Evolutionary conservation across 2,888 invertebrate species (phyloP).

Genomic region (Phyto melanocephala): DNA sequence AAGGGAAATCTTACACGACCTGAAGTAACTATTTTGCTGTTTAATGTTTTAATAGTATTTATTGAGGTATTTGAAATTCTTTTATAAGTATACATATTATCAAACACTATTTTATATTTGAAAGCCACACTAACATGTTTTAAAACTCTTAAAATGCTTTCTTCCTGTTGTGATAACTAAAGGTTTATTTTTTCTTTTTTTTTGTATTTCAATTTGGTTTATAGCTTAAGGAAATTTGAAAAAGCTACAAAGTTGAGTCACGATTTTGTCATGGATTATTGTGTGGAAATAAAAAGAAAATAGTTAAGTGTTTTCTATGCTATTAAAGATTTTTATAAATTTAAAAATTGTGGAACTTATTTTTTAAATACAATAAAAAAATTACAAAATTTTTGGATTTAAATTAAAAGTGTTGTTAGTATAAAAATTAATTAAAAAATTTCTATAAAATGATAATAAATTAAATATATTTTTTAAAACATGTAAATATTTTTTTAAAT

Average conservation of each 20-base stretch:
- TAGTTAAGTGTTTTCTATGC: neutral
- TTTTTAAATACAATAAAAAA: too few species aligned
- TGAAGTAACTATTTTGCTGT: too few species aligned
- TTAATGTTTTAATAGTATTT: too few species aligned
- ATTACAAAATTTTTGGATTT: too few species aligned
- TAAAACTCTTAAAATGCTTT: neutral
- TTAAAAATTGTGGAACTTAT: neutral
- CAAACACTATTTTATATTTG: neutral
- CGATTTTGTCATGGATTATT: neutral
- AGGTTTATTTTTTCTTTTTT: neutral
- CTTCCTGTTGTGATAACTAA: neutral
- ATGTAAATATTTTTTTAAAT: too few species aligned
- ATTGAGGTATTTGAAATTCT: too few species aligned
- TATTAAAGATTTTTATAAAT: neutral
- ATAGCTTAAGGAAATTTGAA: neutral
- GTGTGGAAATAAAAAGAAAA: neutral
- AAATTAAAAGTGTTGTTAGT: too few species aligned
- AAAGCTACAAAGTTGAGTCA: neutral
- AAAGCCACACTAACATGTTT: neutral
- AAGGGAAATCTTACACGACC: too few species aligned
- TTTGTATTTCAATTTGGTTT: neutral
- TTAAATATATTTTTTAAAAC: too few species aligned
- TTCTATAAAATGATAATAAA: too few species aligned
- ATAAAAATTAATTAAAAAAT: too few species aligned
- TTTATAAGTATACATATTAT: too few species aligned